These are phyloP conservation scores for Drosophila miranda DNA, from an alignment of 1,140 invertebrate genomes.

Conservation along the genomic window DNA sequence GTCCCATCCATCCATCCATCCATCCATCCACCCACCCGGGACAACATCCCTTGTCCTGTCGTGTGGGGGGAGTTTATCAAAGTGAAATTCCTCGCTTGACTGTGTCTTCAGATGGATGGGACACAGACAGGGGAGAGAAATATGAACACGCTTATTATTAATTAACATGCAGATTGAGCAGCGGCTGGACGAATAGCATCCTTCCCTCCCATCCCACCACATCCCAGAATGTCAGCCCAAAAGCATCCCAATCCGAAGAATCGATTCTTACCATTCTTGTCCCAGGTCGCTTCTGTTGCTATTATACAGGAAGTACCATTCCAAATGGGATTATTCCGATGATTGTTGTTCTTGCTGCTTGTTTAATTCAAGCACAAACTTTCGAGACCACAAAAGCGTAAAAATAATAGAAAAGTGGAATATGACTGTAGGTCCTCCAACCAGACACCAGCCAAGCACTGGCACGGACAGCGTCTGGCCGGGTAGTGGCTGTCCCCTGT, in stretches of 20 bases:
- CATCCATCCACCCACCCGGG: not conserved
- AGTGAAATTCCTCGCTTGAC: conserved; percentile 14
- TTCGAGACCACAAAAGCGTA: conserved; percentile 58
- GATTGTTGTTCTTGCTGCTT: conserved; percentile 48
- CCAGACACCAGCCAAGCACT: too few species aligned
- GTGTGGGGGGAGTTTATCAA: conserved; percentile 43
- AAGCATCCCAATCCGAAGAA: not conserved
- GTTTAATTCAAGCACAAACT: conserved; percentile 50
- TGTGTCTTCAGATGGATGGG: conserved; percentile 28
- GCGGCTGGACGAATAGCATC: conserved; percentile 44
- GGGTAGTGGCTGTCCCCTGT: not conserved
- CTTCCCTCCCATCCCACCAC: conserved; percentile 1
- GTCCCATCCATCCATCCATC: conserved; percentile 29
- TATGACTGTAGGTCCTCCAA: conserved; percentile 3
- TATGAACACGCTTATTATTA: conserved; percentile 80
- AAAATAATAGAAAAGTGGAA: conserved; percentile 54
- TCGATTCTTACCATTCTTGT: conserved; percentile 40
- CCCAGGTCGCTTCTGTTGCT: not conserved
- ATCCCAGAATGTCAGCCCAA: too few species aligned
- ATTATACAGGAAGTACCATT: conserved; percentile 20
- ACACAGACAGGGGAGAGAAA: conserved; percentile 27
- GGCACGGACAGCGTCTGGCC: too few species aligned
- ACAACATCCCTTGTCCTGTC: not conserved
- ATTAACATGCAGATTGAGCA: conserved; percentile 75
- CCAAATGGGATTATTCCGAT: conserved; percentile 34